These are phyloP conservation scores for Micronycteris hirsuta DNA, from an alignment of 2,113 vertebrate species.

Conservation along the genomic window DNA sequence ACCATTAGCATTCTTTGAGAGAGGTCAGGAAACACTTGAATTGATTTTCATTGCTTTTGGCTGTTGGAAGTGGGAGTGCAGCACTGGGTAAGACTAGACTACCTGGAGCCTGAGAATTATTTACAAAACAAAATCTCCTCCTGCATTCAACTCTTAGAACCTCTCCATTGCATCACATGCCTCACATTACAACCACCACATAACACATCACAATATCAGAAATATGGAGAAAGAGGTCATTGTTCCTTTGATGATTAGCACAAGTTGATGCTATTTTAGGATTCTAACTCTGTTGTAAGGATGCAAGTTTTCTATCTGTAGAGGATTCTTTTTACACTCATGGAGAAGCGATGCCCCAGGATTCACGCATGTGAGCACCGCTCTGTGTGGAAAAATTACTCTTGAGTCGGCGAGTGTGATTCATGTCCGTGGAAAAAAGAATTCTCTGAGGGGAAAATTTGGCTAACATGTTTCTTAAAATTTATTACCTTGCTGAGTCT, in stretches of 20 bases:
- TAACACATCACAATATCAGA: background rate
- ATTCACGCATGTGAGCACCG: too few relatives aligned
- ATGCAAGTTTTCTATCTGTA: background rate
- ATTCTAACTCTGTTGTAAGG: background rate
- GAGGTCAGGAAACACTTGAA: background rate
- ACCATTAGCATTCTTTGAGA: background rate
- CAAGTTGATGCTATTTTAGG: background rate
- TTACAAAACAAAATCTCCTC: background rate
- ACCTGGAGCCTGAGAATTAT: background rate
- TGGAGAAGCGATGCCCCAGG: too few relatives aligned
- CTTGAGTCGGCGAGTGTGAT: too few relatives aligned
- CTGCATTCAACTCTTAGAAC: background rate
- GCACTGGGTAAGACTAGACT: background rate
- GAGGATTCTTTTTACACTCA: too few relatives aligned
- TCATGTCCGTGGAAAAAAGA: too few relatives aligned
- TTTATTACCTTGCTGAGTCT: too few relatives aligned
- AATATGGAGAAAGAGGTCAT: background rate
- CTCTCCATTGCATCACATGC: background rate
- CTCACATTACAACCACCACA: background rate
- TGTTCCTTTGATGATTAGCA: background rate
- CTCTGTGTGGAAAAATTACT: too few relatives aligned
- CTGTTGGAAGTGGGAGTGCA: background rate
- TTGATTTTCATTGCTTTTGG: background rate
- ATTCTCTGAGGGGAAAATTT: too few relatives aligned
- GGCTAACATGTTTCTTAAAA: too few relatives aligned